Conservation (phyloP, 2,888 invertebrate genomes). For the Liposcelis brunnea region DNA sequence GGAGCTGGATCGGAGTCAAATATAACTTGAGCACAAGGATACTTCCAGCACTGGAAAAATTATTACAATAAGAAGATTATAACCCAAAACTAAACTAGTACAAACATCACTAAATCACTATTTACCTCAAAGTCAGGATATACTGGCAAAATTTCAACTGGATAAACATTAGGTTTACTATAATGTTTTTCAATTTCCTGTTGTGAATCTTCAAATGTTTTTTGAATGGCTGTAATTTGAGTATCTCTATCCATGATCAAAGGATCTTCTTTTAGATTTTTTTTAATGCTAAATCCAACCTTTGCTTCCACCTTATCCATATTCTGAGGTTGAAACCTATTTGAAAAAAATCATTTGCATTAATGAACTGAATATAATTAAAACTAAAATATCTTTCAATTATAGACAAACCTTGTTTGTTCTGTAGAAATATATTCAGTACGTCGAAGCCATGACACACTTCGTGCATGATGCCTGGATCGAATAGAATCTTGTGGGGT, state of each 20-base stretch:
- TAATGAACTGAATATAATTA: too few relatives aligned
- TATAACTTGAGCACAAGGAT: slow-evolving; percentile 94
- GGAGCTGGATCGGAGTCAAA: slow-evolving; percentile 98
- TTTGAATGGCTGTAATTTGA: slow-evolving; percentile 93
- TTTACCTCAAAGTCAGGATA: slow-evolving; percentile 96
- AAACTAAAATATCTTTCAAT: too few relatives aligned
- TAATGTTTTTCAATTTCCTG: slow-evolving; percentile 78
- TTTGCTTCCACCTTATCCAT: slow-evolving; percentile 98
- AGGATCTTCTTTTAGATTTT: slow-evolving; percentile 74
- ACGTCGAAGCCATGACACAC: slow-evolving; percentile 94
- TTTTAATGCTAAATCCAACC: slow-evolving; percentile 96
- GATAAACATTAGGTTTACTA: slow-evolving; percentile 86
- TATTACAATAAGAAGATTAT: too few relatives aligned
- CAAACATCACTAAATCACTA: too few relatives aligned
- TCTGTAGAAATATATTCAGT: slow-evolving; percentile 99
- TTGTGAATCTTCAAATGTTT: slow-evolving; percentile 86
- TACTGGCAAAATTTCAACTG: slow-evolving; percentile 73
- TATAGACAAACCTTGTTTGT: slow-evolving; percentile 50
- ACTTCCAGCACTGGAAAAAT: slow-evolving; percentile 96
- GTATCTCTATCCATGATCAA: slow-evolving; percentile 92
- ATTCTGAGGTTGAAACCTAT: slow-evolving; percentile 79
- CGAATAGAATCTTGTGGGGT: slow-evolving; percentile 73
- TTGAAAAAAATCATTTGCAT: too few relatives aligned
- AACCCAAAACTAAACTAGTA: too few relatives aligned
- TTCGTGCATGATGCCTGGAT: slow-evolving; percentile 88